These are phyloP conservation scores for Anhinga rufa DNA, from an alignment of 2,113 vertebrate genomes.

Conservation along the genomic window DNA sequence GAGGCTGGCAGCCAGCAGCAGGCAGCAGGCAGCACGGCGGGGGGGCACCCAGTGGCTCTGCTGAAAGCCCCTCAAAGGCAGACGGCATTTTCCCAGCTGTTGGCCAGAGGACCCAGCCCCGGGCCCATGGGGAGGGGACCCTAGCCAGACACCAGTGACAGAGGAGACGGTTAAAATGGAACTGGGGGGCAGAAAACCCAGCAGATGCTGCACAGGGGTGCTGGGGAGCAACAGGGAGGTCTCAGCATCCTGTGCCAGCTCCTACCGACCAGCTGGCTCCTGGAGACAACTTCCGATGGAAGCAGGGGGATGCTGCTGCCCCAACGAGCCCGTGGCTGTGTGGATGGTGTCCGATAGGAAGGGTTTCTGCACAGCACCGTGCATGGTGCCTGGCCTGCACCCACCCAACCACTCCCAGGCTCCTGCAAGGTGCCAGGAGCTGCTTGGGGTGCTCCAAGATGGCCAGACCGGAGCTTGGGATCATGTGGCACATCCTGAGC, in stretches of 20 bases:
- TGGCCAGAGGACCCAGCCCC: no score
- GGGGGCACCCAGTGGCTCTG: not conserved
- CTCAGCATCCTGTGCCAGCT: fast-evolving
- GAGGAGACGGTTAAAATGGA: not conserved
- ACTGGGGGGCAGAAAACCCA: not conserved
- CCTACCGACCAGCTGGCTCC: fast-evolving
- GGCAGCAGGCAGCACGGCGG: not conserved
- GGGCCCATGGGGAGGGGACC: not conserved
- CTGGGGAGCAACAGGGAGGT: not conserved
- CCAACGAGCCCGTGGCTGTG: fast-evolving
- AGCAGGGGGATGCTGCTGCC: not conserved
- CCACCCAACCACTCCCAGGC: not conserved
- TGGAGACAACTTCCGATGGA: fast-evolving
- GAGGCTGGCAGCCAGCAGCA: not conserved
- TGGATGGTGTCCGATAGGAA: fast-evolving
- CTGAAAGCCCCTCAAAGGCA: not conserved
- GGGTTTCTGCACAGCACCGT: not conserved
- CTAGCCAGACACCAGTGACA: not conserved
- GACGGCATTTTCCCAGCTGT: not conserved
- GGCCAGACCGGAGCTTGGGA: not conserved
- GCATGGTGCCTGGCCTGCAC: fast-evolving
- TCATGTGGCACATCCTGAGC: not conserved
- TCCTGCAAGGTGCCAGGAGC: not conserved
- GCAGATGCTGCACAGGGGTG: no score
- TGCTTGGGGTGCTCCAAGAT: fast-evolving